Evolutionary conservation across 2,113 vertebrate species (phyloP).

Genomic region (Takifugu bimaculatus): DNA sequence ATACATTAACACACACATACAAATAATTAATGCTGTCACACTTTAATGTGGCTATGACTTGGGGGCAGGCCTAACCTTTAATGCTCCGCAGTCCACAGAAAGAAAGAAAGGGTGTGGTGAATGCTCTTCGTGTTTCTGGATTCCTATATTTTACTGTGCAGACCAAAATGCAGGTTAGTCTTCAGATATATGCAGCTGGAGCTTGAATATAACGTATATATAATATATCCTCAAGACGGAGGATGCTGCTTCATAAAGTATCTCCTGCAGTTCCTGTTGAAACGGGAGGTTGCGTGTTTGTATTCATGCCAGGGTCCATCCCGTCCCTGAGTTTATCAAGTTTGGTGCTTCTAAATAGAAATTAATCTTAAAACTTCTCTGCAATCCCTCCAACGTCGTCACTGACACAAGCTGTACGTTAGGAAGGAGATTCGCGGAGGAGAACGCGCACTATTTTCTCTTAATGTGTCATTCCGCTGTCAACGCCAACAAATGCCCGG

Average conservation of each 20-base stretch:
- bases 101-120: not conserved
- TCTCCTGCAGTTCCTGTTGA: not conserved
- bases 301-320: too few relatives aligned
- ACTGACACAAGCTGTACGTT: too few relatives aligned
- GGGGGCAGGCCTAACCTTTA: slow-evolving; percentile 44
- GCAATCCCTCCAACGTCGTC: too few relatives aligned
- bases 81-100: slow-evolving; percentile 5
- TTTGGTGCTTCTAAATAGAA: too few relatives aligned
- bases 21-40: slow-evolving; percentile 39
- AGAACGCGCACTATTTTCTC: not conserved
- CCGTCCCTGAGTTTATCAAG: too few relatives aligned
- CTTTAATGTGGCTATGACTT: slow-evolving; percentile 42
- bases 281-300: slow-evolving; percentile 32
- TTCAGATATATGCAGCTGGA: not conserved
- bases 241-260: slow-evolving; percentile 6
- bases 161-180: not conserved
- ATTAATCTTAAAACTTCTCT: too few relatives aligned
- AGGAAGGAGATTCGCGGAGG: not conserved
- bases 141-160: slow-evolving; percentile 4
- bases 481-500: too few relatives aligned
- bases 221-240: not conserved
- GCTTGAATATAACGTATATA: not conserved
- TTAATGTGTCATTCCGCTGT: too few relatives aligned
- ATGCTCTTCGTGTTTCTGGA: slow-evolving; percentile 13
- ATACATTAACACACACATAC: too few relatives aligned